These are phyloP conservation scores for Brachyhypopomus occidentalis DNA, from an alignment of 2,113 vertebrate genomes.

Conservation along the genomic window DNA sequence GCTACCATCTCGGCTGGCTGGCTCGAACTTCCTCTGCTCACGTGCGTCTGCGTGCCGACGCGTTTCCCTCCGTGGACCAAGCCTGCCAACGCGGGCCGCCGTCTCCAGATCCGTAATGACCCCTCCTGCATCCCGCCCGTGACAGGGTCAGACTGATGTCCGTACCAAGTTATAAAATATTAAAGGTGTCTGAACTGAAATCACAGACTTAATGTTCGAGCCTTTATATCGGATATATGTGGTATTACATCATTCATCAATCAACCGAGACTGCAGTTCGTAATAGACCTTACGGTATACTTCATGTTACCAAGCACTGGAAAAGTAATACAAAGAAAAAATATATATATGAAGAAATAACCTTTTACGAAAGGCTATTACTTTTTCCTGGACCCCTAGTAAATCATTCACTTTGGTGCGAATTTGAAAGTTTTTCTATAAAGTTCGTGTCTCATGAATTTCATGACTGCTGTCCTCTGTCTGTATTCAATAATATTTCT, in stretches of 20 bases:
- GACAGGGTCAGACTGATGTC: constrained; percentile 37
- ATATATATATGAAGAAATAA: constrained; percentile 25
- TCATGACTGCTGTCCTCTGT: neutral
- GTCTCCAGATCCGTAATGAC: neutral
- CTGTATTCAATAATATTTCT: neutral
- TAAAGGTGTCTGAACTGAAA: constrained; percentile 59
- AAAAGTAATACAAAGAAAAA: constrained; percentile 6
- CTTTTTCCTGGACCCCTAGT: neutral
- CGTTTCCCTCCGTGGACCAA: too few relatives aligned
- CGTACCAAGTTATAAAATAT: constrained; percentile 51
- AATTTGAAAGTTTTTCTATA: constrained; percentile 2
- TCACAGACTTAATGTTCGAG: constrained; percentile 53
- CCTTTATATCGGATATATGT: constrained; percentile 48
- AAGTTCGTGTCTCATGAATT: constrained; percentile 28
- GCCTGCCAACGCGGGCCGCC: too few relatives aligned
- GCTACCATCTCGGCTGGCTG: constrained; percentile 40
- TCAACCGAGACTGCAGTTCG: neutral
- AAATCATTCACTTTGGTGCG: constrained; percentile 5
- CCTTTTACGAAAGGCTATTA: neutral
- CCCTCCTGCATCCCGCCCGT: neutral
- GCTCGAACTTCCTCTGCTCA: neutral
- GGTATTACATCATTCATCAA: constrained; percentile 61
- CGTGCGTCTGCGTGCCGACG: too few relatives aligned
- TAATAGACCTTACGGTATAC: constrained; percentile 15
- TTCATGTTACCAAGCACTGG: constrained; percentile 12